Base-by-base conservation (phyloP, 2,113 vertebrate genomes). In the Felis catus region DNA sequence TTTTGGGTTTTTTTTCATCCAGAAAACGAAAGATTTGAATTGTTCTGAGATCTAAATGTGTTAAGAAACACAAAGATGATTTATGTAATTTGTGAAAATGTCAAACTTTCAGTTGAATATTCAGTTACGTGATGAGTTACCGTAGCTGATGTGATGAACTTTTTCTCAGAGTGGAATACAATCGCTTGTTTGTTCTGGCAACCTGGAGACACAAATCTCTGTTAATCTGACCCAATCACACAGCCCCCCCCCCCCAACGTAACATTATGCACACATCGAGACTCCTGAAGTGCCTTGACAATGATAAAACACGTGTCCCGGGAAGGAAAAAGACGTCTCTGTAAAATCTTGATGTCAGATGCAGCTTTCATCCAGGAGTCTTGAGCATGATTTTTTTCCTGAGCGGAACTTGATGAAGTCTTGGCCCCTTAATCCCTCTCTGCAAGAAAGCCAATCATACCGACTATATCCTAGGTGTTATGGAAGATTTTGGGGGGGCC, bases 151-250 rank as follows among this genome's bases (percentile, higher is more conserved):
- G 29, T 93, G 66, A 95, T 39, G 89, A 53, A 79, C 31, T 73
- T 91, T 95, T 97, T 95, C 53, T 88, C 78, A 82, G 45, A 78
- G 74, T n/a, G 58, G 53, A 96, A 81, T 25, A 86, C 53, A 89
- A 27, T 83, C 27, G 7, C 13, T 7, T 90, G 36, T 89, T 95
- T 93, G 39, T 83, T 85, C 10, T 66, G n/a, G 87, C 33, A 89
- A 82, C 36, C 48, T 78, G 10, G n/a, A 73, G 39, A 71, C 33
- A 63, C 21, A 76, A 76, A 5, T 78, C 41, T 71, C 36, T 96
- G 66, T 86, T 83, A 91, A 76, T 61, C 1, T 88, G 74, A 63
- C 12, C 86, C 14, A 89, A 7, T 45, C 63, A 61, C 89, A 45
- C 4, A 91, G 33, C 58, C 39, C 12, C 41, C 41, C 5, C 41